These are phyloP conservation scores for Cataglyphis livida DNA, from an alignment of 2,888 invertebrate species.

Conservation along the genomic window DNA sequence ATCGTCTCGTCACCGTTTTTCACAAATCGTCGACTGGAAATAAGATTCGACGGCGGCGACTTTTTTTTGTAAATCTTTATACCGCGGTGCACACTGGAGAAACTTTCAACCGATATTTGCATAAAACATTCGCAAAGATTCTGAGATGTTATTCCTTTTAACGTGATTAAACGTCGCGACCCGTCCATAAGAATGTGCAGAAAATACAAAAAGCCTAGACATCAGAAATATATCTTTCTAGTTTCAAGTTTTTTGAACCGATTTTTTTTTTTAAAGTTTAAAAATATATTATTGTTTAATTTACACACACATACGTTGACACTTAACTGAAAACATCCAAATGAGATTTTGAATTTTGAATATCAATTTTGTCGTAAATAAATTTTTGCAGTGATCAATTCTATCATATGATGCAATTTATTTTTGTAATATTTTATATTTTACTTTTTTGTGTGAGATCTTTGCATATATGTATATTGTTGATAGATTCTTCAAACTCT, in stretches of 20 bases:
- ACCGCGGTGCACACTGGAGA: background rate
- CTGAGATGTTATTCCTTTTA: slow-evolving; percentile 25
- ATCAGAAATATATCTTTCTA: slow-evolving; percentile 14
- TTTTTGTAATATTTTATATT: background rate
- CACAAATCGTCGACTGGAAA: slow-evolving; percentile 55
- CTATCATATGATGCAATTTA: background rate
- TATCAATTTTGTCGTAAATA: background rate
- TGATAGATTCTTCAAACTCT: slow-evolving; percentile 21
- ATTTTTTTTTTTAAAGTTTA: background rate
- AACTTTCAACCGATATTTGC: slow-evolving; percentile 30
- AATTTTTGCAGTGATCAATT: background rate
- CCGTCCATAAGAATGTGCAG: background rate
- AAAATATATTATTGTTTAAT: slow-evolving; percentile 9
- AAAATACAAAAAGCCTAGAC: background rate
- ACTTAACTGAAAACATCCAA: background rate
- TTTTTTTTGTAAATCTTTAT: slow-evolving; percentile 38
- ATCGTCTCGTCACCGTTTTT: slow-evolving; percentile 56
- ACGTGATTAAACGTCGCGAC: slow-evolving; percentile 24
- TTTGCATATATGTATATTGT: background rate
- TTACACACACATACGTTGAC: background rate
- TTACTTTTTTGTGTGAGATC: background rate
- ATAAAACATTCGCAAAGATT: slow-evolving; percentile 10
- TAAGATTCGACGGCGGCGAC: slow-evolving; percentile 46
- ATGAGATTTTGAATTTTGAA: background rate
- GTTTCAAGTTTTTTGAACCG: background rate